Evolutionary conservation across 2,888 invertebrate genomes (phyloP).

Genomic region (Pandemis corylana): DNA sequence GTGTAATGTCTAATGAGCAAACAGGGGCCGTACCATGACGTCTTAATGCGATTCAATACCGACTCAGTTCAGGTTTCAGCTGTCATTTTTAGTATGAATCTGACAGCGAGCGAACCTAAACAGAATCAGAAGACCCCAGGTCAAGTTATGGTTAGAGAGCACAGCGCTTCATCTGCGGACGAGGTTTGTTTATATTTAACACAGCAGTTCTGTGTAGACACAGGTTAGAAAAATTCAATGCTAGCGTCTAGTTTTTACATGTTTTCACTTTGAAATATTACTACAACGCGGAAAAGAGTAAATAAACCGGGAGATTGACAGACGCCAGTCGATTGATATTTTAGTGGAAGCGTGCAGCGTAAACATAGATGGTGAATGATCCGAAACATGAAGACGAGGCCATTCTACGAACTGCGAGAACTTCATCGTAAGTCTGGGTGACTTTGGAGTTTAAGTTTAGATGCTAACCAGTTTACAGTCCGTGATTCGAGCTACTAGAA

Average conservation of each 20-base stretch:
- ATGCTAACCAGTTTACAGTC: background rate
- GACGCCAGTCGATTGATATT: constrained; percentile 25
- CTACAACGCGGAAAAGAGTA: constrained; percentile 1
- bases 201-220: background rate
- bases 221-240: background rate
- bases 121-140: too few relatives aligned
- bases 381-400: constrained; percentile 19
- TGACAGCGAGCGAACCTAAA: too few relatives aligned
- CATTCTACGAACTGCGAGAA: background rate
- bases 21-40: too few relatives aligned
- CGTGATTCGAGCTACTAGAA: too few relatives aligned
- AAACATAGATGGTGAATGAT: constrained; percentile 35
- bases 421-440: background rate
- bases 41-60: too few relatives aligned
- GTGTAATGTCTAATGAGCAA: too few relatives aligned
- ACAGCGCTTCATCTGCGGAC: too few relatives aligned
- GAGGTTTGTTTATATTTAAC: too few relatives aligned
- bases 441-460: background rate
- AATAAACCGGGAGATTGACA: constrained; percentile 19
- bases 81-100: too few relatives aligned
- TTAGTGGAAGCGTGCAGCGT: constrained; percentile 13
- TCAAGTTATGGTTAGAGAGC: too few relatives aligned
- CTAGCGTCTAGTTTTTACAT: background rate
- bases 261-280: background rate
- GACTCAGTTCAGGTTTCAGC: too few relatives aligned